Percentiles rank a stretch among this genome's conserved stretches.
Conservation (phyloP, 2,113 vertebrate genomes). For the Myocastor coypus region DNA sequence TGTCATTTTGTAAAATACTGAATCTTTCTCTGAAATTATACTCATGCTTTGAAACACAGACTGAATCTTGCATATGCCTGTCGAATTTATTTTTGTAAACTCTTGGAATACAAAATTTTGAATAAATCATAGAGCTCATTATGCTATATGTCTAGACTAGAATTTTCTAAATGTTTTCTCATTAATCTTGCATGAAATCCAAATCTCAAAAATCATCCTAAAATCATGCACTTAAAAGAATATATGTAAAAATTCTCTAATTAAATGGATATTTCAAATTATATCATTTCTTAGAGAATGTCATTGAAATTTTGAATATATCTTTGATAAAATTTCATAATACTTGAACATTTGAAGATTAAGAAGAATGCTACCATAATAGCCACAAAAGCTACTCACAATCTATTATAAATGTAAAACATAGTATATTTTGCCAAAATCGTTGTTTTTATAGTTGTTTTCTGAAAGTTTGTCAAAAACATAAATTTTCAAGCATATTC, state of each 20-base stretch:
- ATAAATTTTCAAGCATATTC: slow-evolving; percentile 18
- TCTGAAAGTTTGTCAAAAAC: neutral
- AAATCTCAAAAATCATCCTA: slow-evolving; percentile 46
- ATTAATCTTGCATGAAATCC: neutral
- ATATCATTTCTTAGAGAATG: slow-evolving; percentile 39
- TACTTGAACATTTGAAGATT: neutral
- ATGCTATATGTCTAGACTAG: neutral
- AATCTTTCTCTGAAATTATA: neutral
- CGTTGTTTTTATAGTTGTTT: slow-evolving; percentile 6
- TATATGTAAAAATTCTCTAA: slow-evolving; percentile 45
- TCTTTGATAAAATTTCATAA: slow-evolving; percentile 52
- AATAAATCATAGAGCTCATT: slow-evolving; percentile 2
- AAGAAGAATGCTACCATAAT: neutral
- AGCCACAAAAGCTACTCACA: neutral
- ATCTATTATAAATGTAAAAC: slow-evolving; percentile 5
- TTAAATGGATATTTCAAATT: slow-evolving; percentile 1
- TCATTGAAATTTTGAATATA: neutral
- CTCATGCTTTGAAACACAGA: neutral
- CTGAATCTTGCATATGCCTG: neutral
- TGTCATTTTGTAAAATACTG: neutral
- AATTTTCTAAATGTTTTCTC: slow-evolving; percentile 36
- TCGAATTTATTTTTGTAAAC: slow-evolving; percentile 34
- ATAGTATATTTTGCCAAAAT: neutral
- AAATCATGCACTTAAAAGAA: slow-evolving; percentile 6
- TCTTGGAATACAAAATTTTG: neutral